Conservation (phyloP, 2,888 invertebrate species). For the Deroplatys truncata region DNA sequence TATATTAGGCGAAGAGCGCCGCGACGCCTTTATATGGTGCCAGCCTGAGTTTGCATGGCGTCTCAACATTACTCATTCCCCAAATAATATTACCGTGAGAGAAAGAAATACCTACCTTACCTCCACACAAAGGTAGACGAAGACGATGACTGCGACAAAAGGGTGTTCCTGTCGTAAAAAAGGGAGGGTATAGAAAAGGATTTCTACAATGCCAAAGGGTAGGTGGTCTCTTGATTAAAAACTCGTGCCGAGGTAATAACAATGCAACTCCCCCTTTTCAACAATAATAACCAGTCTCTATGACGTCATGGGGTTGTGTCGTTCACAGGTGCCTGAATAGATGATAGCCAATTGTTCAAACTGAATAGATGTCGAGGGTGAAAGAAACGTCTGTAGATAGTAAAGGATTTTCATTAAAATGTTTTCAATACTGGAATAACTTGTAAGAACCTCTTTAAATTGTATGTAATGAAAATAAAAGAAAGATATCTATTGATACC, state of each 20-base stretch:
- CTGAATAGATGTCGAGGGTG: background rate
- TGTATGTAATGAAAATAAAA: too few relatives aligned
- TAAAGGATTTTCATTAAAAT: background rate
- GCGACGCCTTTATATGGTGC: background rate
- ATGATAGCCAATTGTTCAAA: background rate
- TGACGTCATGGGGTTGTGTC: background rate
- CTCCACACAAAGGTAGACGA: background rate
- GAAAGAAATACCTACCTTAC: slow-evolving; percentile 1
- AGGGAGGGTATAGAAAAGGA: background rate
- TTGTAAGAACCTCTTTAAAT: background rate
- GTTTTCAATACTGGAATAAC: background rate
- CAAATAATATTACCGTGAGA: slow-evolving; percentile 17
- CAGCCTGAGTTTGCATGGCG: slow-evolving; percentile 15
- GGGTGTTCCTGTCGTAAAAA: background rate
- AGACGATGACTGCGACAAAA: background rate
- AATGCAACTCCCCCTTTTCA: background rate
- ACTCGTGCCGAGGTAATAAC: background rate
- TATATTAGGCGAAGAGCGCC: background rate
- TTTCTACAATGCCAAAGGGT: background rate
- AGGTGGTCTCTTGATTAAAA: slow-evolving; percentile 9
- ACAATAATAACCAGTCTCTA: background rate
- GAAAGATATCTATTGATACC: too few relatives aligned
- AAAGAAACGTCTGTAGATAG: background rate
- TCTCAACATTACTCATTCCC: slow-evolving; percentile 24
- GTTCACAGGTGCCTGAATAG: background rate